Base-by-base conservation (phyloP, 2,888 invertebrate species). In the Maniola hyperantus region DNA sequence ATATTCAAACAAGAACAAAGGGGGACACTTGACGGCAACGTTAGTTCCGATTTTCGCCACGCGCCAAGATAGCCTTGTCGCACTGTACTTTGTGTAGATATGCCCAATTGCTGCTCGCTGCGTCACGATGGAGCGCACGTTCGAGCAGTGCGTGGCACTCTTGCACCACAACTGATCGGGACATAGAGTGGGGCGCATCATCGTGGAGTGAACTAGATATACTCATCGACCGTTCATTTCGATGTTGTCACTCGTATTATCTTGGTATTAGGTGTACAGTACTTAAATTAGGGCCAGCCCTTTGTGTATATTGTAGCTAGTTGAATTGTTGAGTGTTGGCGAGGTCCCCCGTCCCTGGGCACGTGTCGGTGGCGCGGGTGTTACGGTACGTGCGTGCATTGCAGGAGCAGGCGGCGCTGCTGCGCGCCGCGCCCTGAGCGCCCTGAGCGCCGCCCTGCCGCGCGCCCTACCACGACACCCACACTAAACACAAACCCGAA, bases 341-440 rank as follows among this genome's bases (percentile, higher is more conserved):
- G 42, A 10, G 0, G 42, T 2, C 42, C 42, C 42, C 13, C 5
- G 13, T 11, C 44, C 7, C 36, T 36, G 36, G 36, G 1, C 36
- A 6, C 36, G 36, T 36, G 11, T 44, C 1, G 44, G 13, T 10
- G 15, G 50, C 6, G 59, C 5, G 39, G 7, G 15, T 51, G 53
- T 11, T n/a, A 61, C 60, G 50, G 61, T 15, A 8, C 18, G 34
- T 59, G 50, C n/a, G n/a, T n/a, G n/a, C 18, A 11, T 48, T 46
- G 44, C 46, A 64, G 54, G 48, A 59, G 59, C 59, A 46, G 59
- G 83, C 85, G 70, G 84, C 87, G 67, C 79, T 88, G 65, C 81
- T 87, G 66, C 64, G 36, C 48, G 59, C 46, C 59, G 59, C 59
- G 46, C 48, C 69, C 55, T 60, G 60, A 62, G 59, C 61, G 57